phyloP scores from a whole-genome alignment of 2,888 invertebrate genomes.

The Sesamia inferens region DNA sequence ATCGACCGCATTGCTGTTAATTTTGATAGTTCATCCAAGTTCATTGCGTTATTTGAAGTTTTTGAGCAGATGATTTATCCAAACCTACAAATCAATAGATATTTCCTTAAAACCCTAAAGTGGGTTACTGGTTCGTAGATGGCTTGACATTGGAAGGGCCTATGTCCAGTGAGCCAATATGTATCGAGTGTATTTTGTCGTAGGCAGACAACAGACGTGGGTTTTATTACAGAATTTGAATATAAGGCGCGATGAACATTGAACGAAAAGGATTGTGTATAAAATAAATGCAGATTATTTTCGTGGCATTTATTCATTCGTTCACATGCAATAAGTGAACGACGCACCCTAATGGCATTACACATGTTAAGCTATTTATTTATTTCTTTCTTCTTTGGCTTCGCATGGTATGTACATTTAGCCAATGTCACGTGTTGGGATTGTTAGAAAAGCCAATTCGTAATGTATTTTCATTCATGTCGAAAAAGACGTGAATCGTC shows the following conservation, averaged over 20 bases:
- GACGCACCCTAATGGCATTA: neutral
- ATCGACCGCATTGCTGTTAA: neutral
- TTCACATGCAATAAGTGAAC: neutral
- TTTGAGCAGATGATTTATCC: neutral
- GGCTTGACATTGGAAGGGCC: neutral
- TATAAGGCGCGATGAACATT: neutral
- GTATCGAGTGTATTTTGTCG: neutral
- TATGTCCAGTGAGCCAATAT: neutral
- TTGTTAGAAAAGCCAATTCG: no score
- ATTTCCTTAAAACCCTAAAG: neutral
- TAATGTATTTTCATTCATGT: no score
- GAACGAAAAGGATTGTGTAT: neutral
- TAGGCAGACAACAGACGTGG: neutral
- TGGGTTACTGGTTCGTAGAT: neutral
- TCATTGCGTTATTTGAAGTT: neutral
- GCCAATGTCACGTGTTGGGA: no score
- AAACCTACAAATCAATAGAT: neutral
- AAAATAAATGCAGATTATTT: neutral
- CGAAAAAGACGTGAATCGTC: no score
- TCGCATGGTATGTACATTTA: no score
- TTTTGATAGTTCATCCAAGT: neutral
- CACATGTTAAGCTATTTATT: no score
- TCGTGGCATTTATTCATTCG: neutral
- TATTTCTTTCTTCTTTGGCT: no score
- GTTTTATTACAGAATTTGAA: neutral